Conservation (phyloP, 2,113 vertebrate species). For the Rhinichthys klamathensis region DNA sequence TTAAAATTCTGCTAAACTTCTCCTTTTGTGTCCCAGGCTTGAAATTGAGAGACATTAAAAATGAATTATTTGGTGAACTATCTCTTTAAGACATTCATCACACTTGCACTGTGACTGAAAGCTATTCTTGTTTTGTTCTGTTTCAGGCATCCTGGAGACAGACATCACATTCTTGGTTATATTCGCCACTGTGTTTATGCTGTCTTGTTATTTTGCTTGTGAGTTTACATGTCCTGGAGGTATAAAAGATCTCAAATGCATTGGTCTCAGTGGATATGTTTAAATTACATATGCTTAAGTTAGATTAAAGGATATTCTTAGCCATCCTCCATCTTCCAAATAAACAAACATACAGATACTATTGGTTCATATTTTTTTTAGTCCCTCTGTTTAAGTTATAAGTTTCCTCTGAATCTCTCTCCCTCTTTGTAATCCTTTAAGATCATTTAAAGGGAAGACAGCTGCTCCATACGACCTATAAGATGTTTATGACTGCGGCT, state of each 20-base stretch:
- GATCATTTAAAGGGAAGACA: constrained; percentile 88
- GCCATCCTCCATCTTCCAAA: neutral
- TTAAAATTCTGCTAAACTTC: neutral
- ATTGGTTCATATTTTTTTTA: neutral
- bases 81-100: neutral
- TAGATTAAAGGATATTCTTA: constrained; percentile 23
- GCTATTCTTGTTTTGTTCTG: constrained; percentile 16
- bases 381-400: neutral
- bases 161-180: constrained; percentile 91
- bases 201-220: constrained; percentile 93
- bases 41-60: neutral
- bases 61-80: neutral
- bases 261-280: constrained; percentile 2
- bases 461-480: constrained; percentile 91
- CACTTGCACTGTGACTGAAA: neutral
- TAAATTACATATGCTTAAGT: too few relatives aligned
- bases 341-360: neutral
- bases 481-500: constrained; percentile 93
- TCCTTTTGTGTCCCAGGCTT: neutral
- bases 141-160: constrained; percentile 88
- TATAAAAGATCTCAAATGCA: neutral
- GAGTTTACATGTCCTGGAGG: constrained; percentile 67
- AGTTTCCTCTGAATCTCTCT: constrained; percentile 63
- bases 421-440: constrained; percentile 59
- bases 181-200: constrained; percentile 84